A percentile compares a stretch with the other conserved stretches of the same genome.
These are phyloP conservation scores for Papilio aristodemus DNA, from an alignment of 1,140 invertebrate species.

Conservation along the genomic window DNA sequence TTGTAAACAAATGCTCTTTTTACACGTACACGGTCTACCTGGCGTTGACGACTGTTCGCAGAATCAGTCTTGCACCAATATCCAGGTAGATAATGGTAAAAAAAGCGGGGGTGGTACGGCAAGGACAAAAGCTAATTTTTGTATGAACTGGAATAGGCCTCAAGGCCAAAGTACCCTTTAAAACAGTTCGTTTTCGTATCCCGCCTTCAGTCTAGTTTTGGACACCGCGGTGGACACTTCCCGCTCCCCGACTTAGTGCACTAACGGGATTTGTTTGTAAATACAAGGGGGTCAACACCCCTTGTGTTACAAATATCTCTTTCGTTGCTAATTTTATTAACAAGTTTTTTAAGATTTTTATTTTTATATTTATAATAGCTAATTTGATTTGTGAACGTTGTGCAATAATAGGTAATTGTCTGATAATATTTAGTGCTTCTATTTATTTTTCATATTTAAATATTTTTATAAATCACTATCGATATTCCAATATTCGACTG, in stretches of 20 bases:
- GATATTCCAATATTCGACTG: too few relatives aligned
- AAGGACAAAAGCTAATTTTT: constrained; percentile 61
- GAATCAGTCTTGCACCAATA: constrained; percentile 43
- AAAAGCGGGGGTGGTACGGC: constrained; percentile 49
- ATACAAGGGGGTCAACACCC: constrained; percentile 64
- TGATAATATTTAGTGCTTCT: too few relatives aligned
- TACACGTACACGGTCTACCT: constrained; percentile 57
- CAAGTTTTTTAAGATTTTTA: constrained; percentile 36
- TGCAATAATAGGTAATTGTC: constrained; percentile 13
- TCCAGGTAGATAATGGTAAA: constrained; percentile 57
- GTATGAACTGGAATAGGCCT: constrained; percentile 62
- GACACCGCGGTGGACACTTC: constrained; percentile 62
- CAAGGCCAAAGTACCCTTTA: constrained; percentile 73
- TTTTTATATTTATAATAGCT: background rate
- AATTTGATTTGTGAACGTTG: constrained; percentile 10
- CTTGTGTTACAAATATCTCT: constrained; percentile 45
- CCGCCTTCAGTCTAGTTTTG: constrained; percentile 73
- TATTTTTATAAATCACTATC: too few relatives aligned
- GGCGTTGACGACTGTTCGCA: constrained; percentile 46
- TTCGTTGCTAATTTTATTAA: constrained; percentile 35
- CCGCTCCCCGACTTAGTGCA: constrained; percentile 41
- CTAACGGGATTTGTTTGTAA: constrained; percentile 63
- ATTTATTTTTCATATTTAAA: too few relatives aligned
- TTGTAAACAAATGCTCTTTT: constrained; percentile 68
- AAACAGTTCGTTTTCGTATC: constrained; percentile 65